Conservation (phyloP, 2,888 invertebrate genomes). For the Onthophagus sagittarius region DNA sequence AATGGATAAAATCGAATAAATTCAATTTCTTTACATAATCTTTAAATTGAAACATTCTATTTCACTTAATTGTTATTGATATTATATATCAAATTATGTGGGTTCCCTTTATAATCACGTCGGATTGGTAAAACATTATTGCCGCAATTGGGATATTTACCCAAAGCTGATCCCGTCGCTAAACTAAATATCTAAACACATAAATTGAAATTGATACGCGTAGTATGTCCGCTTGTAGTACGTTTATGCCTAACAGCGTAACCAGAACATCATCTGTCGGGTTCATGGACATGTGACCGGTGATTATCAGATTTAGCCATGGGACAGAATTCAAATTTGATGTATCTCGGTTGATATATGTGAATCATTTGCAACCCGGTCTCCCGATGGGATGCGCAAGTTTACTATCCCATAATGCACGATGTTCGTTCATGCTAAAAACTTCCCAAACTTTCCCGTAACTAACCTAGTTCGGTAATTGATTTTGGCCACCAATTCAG, state of each 20-base stretch:
- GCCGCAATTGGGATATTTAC: background rate
- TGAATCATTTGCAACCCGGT: background rate
- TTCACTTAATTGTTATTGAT: too few relatives aligned
- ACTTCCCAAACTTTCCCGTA: background rate
- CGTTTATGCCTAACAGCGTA: background rate
- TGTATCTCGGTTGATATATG: background rate
- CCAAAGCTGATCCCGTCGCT: background rate
- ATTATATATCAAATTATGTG: too few relatives aligned
- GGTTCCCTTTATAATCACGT: background rate
- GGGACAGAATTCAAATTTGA: background rate
- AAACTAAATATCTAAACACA: background rate
- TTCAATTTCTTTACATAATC: too few relatives aligned
- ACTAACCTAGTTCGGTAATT: background rate
- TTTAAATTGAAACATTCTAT: too few relatives aligned
- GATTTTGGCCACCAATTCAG: background rate
- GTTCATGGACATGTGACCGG: background rate
- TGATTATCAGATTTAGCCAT: background rate
- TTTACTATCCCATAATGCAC: background rate
- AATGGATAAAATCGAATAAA: background rate
- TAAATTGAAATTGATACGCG: background rate
- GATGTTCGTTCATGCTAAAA: background rate
- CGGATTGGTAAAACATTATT: background rate
- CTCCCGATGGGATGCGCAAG: background rate
- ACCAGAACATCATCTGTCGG: background rate
- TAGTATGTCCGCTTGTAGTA: background rate